These are phyloP conservation scores for Isichthys henryi DNA, from an alignment of 2,113 vertebrate species.

Conservation along the genomic window DNA sequence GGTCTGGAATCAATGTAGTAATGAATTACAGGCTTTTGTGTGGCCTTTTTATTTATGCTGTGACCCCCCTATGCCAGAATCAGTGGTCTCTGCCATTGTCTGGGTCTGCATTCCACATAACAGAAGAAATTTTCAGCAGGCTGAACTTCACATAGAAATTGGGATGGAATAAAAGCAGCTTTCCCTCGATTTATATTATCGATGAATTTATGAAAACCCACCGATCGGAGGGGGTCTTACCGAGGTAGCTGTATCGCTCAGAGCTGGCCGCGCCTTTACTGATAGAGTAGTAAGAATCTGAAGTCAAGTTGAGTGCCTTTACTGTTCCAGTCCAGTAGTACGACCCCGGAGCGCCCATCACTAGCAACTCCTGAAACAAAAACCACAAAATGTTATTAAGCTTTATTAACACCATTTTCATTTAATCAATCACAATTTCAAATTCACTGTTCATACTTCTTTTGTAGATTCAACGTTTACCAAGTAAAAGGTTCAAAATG, in stretches of 20 bases:
- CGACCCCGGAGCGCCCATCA: slow-evolving; percentile 94
- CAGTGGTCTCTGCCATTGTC: background rate
- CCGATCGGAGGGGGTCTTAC: slow-evolving; percentile 54
- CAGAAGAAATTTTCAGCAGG: background rate
- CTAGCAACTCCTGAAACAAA: slow-evolving; percentile 78
- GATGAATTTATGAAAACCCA: background rate
- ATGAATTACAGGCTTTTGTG: background rate
- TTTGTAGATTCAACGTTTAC: background rate
- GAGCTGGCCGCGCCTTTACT: slow-evolving; percentile 72
- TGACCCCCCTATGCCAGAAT: background rate
- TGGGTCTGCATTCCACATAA: background rate
- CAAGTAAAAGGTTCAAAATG: background rate
- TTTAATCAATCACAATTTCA: background rate
- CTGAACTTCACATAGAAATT: background rate
- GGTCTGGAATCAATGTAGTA: background rate
- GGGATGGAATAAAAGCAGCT: background rate
- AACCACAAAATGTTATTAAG: background rate
- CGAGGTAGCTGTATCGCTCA: slow-evolving; percentile 88
- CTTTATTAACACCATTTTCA: background rate
- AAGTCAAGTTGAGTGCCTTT: slow-evolving; percentile 91
- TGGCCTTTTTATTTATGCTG: background rate
- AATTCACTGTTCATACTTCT: background rate
- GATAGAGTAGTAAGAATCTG: slow-evolving; percentile 77
- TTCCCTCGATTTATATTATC: background rate
- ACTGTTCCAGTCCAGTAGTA: slow-evolving; percentile 97